phyloP scores from a whole-genome alignment of 2,113 vertebrate species.

The Procapra przewalskii region DNA sequence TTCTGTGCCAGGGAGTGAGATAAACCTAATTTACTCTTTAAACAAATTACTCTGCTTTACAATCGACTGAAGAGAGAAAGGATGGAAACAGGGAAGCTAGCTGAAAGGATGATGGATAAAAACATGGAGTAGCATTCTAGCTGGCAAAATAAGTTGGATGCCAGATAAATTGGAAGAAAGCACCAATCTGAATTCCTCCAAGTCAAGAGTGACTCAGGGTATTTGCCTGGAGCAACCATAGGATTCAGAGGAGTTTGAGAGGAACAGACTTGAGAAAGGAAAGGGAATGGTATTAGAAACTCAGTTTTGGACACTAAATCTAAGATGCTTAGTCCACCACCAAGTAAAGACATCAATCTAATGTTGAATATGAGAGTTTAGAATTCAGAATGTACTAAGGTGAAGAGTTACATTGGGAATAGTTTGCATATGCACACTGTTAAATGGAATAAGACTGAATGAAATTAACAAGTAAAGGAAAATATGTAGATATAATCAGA shows the following conservation, averaged over 20 bases:
- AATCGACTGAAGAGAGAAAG: not conserved
- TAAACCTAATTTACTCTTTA: not conserved
- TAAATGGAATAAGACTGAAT: not conserved
- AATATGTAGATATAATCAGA: not conserved
- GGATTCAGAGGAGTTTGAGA: not conserved
- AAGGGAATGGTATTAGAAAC: not conserved
- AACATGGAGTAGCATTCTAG: not conserved
- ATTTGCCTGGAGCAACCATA: not conserved
- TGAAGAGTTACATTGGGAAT: not conserved
- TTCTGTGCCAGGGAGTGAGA: not conserved
- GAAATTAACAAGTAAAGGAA: not conserved
- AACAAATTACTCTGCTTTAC: not conserved
- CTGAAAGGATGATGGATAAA: not conserved
- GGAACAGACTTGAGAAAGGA: not conserved
- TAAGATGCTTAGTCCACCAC: not conserved
- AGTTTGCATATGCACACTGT: not conserved
- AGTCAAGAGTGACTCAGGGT: not conserved
- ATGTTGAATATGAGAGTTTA: not conserved
- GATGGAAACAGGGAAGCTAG: not conserved
- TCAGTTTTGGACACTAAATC: not conserved
- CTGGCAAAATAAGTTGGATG: not conserved
- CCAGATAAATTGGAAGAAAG: not conserved
- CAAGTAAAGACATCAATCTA: not conserved
- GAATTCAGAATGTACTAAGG: not conserved
- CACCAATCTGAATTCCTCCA: not conserved